Conservation (phyloP, 2,797 vertebrate species). For the Scolopax bukidnonensis region DNA sequence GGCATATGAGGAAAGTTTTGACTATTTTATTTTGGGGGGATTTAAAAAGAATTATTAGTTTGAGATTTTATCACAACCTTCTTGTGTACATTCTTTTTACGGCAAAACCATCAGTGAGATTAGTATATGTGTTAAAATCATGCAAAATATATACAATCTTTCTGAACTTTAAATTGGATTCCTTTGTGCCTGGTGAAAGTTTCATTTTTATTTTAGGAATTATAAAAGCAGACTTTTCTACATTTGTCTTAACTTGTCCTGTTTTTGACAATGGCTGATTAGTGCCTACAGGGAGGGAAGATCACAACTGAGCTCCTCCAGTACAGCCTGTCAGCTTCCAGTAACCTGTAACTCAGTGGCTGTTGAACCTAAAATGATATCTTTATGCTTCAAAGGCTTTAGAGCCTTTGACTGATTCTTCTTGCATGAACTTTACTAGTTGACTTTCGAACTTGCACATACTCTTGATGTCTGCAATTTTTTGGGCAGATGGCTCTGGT, state of each 20-base stretch:
- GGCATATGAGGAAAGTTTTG: background rate
- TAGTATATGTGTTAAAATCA: background rate
- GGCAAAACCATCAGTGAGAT: background rate
- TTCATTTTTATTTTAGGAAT: background rate
- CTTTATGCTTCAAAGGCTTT: background rate
- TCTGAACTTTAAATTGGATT: background rate
- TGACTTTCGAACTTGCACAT: background rate
- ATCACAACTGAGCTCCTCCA: background rate
- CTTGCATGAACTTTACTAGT: background rate
- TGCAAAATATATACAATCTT: background rate
- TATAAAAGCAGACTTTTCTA: background rate
- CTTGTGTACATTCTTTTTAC: background rate
- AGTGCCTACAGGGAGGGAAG: background rate
- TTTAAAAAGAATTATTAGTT: background rate
- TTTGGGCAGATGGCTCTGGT: background rate
- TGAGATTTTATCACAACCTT: background rate
- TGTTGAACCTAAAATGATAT: background rate
- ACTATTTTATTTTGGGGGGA: background rate
- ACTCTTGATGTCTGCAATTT: background rate
- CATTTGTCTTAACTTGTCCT: background rate
- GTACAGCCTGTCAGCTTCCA: background rate
- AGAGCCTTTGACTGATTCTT: background rate
- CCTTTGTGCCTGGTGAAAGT: background rate
- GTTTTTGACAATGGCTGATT: background rate
- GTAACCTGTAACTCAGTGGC: background rate